These are phyloP conservation scores for Phaetusa simplex DNA, from an alignment of 2,113 vertebrate genomes.

Conservation along the genomic window DNA sequence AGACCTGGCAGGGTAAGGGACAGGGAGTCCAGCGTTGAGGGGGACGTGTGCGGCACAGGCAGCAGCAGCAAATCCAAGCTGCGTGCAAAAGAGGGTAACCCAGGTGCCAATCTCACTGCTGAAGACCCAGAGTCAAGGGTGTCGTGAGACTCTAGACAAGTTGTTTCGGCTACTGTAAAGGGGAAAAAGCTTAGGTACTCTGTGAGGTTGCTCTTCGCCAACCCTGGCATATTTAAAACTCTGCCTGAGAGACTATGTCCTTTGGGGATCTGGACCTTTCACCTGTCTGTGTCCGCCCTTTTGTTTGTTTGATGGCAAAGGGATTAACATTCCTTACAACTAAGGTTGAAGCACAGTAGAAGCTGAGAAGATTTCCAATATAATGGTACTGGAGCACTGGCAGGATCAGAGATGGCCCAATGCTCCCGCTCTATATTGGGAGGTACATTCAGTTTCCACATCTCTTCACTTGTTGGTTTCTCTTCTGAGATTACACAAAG, in stretches of 20 bases:
- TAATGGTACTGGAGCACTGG: neutral
- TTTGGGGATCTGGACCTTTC: neutral
- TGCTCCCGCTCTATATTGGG: neutral
- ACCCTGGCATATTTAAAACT: neutral
- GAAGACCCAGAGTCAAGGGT: neutral
- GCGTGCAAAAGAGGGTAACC: neutral
- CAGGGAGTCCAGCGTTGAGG: neutral
- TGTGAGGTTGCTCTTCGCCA: neutral
- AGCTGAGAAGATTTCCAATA: neutral
- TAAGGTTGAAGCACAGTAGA: neutral
- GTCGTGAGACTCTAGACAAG: neutral
- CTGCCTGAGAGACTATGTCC: neutral
- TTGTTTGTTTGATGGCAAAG: too few species aligned
- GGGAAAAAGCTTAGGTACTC: neutral
- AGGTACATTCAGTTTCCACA: neutral
- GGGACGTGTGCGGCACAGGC: neutral
- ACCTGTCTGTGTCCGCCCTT: neutral
- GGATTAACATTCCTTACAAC: neutral
- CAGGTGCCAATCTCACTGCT: neutral
- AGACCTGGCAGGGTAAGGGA: neutral
- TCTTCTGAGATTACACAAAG: neutral
- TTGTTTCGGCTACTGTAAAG: neutral
- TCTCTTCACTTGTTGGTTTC: neutral
- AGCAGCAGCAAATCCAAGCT: neutral
- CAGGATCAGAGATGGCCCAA: neutral